These are phyloP conservation scores for Centropyge bicolor DNA, from an alignment of 2,797 vertebrate species.

Conservation along the genomic window DNA sequence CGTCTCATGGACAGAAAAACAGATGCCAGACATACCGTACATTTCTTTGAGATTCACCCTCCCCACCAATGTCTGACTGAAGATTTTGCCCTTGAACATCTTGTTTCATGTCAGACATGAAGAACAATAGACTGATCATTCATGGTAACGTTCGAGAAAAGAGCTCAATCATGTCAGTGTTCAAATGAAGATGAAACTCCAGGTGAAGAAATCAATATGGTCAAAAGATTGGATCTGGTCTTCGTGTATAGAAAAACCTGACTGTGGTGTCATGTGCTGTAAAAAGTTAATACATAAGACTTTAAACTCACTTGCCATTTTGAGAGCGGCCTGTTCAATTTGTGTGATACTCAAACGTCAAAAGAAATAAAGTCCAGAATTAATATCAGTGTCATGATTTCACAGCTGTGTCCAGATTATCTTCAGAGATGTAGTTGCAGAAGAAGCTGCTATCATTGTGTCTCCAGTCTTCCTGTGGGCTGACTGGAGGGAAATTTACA, in stretches of 20 bases:
- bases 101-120: not conserved
- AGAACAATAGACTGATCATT: not conserved
- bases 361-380: not conserved
- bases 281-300: not conserved
- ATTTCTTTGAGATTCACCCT: no score
- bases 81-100: not conserved
- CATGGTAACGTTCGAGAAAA: not conserved
- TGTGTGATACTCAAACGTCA: not conserved
- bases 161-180: slow-evolving; percentile 12
- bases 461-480: not conserved
- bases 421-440: not conserved
- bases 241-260: not conserved
- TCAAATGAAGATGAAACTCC: slow-evolving; percentile 28
- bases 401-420: not conserved
- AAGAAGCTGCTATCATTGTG: slow-evolving; percentile 3
- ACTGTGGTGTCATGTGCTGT: not conserved
- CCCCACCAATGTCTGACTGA: no score
- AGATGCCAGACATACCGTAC: no score
- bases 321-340: not conserved
- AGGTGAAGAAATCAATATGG: slow-evolving; percentile 27
- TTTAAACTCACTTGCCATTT: not conserved
- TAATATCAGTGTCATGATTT: not conserved
- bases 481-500: no score
- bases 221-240: not conserved
- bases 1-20: no score